These are phyloP conservation scores for Toxostoma redivivum DNA, from an alignment of 2,113 vertebrate species.

Conservation along the genomic window DNA sequence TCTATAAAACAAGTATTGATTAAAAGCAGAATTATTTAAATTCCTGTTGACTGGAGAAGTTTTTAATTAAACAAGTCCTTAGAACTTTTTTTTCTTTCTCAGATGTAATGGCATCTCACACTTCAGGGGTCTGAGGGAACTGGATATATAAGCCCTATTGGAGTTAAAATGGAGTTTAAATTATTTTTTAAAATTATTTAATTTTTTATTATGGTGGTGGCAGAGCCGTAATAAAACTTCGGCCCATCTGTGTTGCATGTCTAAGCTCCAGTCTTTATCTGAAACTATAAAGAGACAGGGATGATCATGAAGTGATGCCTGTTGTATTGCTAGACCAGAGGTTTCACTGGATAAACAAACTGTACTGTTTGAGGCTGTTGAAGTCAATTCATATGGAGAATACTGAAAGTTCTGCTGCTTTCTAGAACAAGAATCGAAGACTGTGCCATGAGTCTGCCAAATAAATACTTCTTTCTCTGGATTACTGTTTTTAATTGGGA, in stretches of 20 bases:
- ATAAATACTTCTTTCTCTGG: background rate
- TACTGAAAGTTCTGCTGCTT: background rate
- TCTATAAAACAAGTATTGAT: accelerated
- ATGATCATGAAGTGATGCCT: background rate
- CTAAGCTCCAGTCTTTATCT: background rate
- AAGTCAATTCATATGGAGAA: background rate
- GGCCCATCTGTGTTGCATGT: accelerated
- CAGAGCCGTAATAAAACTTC: background rate
- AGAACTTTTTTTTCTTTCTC: background rate
- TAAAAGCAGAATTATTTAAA: background rate
- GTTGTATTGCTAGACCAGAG: background rate
- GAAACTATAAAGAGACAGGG: background rate
- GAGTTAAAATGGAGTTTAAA: background rate
- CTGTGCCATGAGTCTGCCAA: accelerated
- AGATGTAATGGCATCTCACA: background rate
- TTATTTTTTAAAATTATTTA: background rate
- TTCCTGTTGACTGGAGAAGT: background rate
- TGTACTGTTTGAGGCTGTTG: background rate
- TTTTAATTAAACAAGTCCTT: background rate
- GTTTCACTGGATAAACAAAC: background rate
- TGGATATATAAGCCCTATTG: background rate
- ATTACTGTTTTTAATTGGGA: background rate
- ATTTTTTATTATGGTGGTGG: background rate
- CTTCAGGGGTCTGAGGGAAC: background rate
- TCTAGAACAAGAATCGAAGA: background rate